Base-by-base conservation (phyloP, 2,888 invertebrate genomes). In the Mesorhabditis spiculigera region DNA sequence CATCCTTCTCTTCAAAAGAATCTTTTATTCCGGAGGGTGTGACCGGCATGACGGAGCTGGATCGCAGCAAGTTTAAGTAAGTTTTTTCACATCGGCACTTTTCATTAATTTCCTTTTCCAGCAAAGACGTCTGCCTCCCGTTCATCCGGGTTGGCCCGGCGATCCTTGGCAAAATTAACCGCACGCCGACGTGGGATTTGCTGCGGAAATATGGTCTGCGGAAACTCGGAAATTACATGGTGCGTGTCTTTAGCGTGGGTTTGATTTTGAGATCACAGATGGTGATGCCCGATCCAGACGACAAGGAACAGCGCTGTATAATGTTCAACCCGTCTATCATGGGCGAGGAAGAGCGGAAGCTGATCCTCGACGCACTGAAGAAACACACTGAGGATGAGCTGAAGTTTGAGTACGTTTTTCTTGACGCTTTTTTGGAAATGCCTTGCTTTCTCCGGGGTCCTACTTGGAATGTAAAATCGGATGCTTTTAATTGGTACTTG, bases 31-130 rank as follows among this genome's bases (percentile, higher is more conserved):
- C 82, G 41, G 70, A 70, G 61, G 43, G 67, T 5, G 81, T 77
- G 5, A 71, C 74, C 45, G 82, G 82, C 63, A 81, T 83, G 80
- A 74, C 67, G 10, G 68, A 76, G 63, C 70, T 82, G 6, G 80
- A 82, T 43, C 73, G 75, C 68, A 70, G 73, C 67, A 68, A 68
- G 69, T 81, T 75, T 68, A 71, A 65, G 74, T 81, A 63, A 10
- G 66, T 16, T 45, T 67, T 50, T n/a, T 28, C 44, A 45, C 66
- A 45, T 45, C n/a, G n/a, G 65, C 13, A 45, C 8, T 3, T 68
- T 67, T 5, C 43, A 28, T 61, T 16, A 63, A 10, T 68, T 63
- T 43, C 50, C 62, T 16, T 16, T 70, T 74, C 68, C 68, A 73
- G 74, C 8, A 44, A 64, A 5, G 5, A 66, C 4, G 68, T 78